Conservation (phyloP, 1,140 invertebrate genomes). For the Eriosoma lanigerum region DNA sequence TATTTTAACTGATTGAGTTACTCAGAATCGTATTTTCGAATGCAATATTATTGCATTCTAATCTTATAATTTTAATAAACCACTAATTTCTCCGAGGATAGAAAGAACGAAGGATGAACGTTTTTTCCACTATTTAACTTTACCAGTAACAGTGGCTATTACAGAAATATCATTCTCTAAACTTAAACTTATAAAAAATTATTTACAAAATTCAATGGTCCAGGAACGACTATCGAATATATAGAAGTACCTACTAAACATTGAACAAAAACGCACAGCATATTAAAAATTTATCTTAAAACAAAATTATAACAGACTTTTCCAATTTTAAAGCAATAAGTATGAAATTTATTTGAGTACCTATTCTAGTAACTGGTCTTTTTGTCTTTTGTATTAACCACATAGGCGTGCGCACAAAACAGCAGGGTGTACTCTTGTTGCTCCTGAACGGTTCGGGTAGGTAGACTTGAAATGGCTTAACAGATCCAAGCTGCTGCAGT, state of each 20-base stretch:
- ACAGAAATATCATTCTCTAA: slow-evolving; percentile 56
- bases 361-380: not conserved
- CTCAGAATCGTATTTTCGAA: no score
- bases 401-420: not conserved
- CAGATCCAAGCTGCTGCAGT: no score
- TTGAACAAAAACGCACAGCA: slow-evolving; percentile 53
- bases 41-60: no score
- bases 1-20: no score
- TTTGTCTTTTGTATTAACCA: not conserved
- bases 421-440: no score
- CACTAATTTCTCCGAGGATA: no score
- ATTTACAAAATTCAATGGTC: slow-evolving; percentile 55
- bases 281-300: not conserved
- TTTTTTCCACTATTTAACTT: no score
- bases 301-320: not conserved
- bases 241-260: not conserved
- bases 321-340: not conserved
- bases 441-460: no score
- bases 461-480: no score
- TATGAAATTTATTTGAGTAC: not conserved
- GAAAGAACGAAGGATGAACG: no score
- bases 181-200: slow-evolving; percentile 57
- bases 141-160: slow-evolving; percentile 55
- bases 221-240: slow-evolving; percentile 55
- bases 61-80: no score